These are phyloP conservation scores for Anabacerthia variegaticeps DNA, from an alignment of 2,797 vertebrate genomes.

Conservation along the genomic window DNA sequence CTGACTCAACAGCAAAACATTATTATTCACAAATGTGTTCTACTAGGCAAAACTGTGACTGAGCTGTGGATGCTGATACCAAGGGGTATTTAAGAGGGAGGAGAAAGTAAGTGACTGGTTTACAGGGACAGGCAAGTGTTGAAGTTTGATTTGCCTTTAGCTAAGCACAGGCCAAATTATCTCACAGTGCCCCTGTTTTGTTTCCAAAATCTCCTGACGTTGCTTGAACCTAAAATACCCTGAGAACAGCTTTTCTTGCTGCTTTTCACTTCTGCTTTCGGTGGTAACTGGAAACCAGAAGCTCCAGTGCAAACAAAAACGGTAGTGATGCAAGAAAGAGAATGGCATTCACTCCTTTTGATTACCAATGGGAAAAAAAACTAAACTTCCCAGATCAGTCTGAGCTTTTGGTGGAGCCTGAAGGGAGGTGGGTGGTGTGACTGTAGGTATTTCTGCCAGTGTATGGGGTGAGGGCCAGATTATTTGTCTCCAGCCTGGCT, in stretches of 20 bases:
- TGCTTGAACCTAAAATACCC: slow-evolving; percentile 9
- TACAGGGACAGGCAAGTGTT: neutral
- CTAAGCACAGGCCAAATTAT: neutral
- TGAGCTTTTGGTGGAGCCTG: neutral
- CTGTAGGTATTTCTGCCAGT: neutral
- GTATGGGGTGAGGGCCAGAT: neutral
- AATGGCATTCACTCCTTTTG: neutral
- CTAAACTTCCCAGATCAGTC: neutral
- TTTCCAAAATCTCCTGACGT: slow-evolving; percentile 29
- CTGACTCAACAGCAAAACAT: neutral
- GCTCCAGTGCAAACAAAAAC: neutral
- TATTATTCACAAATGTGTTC: neutral
- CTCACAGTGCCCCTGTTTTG: neutral
- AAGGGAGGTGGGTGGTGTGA: neutral
- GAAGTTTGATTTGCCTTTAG: neutral
- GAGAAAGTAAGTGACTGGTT: neutral
- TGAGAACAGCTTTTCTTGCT: slow-evolving; percentile 5
- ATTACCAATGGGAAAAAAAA: neutral
- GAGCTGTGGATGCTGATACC: neutral
- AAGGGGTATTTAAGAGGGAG: neutral
- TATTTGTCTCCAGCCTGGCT: neutral
- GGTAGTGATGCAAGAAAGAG: neutral
- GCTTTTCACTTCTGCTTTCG: slow-evolving; percentile 46
- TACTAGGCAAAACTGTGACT: neutral
- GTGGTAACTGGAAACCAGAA: slow-evolving; percentile 47